Evolutionary conservation across 2,113 vertebrate genomes (phyloP).

Genomic region (Odocoileus hemionus): DNA sequence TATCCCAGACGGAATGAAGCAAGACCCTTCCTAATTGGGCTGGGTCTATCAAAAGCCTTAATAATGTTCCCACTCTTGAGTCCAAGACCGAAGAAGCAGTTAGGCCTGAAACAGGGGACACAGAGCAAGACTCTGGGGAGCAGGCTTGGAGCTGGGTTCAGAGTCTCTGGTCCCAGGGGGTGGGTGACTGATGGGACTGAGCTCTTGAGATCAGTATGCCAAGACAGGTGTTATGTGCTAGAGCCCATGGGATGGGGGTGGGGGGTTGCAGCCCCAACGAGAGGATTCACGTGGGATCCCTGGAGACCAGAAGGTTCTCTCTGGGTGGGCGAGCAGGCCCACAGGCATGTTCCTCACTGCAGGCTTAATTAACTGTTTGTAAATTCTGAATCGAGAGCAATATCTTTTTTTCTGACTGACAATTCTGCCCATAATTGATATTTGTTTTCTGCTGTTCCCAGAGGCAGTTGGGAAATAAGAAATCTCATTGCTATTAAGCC

Average conservation of each 20-base stretch:
- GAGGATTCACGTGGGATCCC: fast-evolving
- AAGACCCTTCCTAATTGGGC: not conserved
- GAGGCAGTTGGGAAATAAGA: not conserved
- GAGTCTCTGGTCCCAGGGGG: fast-evolving
- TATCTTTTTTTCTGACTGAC: not conserved
- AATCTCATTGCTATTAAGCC: not conserved
- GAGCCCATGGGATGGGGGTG: fast-evolving
- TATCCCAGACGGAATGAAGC: not conserved
- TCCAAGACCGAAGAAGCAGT: fast-evolving
- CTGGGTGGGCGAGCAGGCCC: not conserved
- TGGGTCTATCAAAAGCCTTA: not conserved
- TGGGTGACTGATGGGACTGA: fast-evolving
- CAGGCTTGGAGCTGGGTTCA: not conserved
- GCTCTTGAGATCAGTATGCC: not conserved
- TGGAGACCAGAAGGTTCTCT: not conserved
- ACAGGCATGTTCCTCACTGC: fast-evolving
- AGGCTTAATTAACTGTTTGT: not conserved
- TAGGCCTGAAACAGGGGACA: fast-evolving
- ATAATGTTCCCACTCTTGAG: fast-evolving
- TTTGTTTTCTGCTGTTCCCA: not conserved
- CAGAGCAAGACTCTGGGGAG: not conserved
- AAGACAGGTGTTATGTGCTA: fast-evolving
- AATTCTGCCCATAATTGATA: not conserved
- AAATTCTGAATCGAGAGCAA: not conserved
- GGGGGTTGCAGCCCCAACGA: not conserved